Percentiles rank a stretch among this genome's conserved stretches.
phyloP scores from a whole-genome alignment of 2,888 invertebrate species.

The Buathra laborator region DNA sequence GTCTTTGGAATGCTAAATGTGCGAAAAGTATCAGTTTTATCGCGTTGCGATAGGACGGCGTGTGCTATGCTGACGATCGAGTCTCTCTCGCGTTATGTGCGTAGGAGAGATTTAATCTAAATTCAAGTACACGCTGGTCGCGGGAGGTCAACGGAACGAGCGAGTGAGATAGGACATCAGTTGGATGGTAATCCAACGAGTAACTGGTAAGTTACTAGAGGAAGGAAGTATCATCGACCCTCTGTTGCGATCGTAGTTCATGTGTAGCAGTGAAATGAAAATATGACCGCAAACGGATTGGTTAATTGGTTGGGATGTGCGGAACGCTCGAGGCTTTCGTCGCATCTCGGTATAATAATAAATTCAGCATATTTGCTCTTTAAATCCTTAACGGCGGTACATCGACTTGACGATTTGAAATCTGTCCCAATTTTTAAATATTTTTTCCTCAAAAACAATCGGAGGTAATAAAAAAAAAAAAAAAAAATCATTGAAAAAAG shows the following conservation, averaged over 20 bases:
- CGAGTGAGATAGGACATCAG: slow-evolving; percentile 13
- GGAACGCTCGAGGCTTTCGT: neutral
- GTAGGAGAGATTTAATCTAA: slow-evolving; percentile 44
- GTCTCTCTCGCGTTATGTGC: neutral
- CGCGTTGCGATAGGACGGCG: neutral
- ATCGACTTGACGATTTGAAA: too few species aligned
- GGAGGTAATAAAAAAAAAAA: too few species aligned
- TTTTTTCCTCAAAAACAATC: too few species aligned
- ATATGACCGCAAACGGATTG: slow-evolving; percentile 37
- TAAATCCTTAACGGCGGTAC: neutral
- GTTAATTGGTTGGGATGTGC: slow-evolving; percentile 18
- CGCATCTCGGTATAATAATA: neutral
- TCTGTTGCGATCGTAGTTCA: neutral
- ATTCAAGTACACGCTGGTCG: slow-evolving; percentile 53
- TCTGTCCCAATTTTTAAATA: too few species aligned
- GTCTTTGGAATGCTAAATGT: neutral
- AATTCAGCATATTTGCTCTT: neutral
- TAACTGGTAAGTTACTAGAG: slow-evolving; percentile 5
- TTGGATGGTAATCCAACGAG: neutral
- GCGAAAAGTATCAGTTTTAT: neutral
- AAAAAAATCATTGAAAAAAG: too few species aligned
- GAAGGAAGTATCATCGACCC: slow-evolving; percentile 52
- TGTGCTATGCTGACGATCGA: slow-evolving; percentile 6
- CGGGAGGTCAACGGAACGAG: slow-evolving; percentile 48
- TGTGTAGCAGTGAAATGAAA: slow-evolving; percentile 14